These are phyloP conservation scores for Turritopsis rubra DNA, from an alignment of 30 jellyfish, hydroid and myxozoan genomes.

Conservation along the genomic window DNA sequence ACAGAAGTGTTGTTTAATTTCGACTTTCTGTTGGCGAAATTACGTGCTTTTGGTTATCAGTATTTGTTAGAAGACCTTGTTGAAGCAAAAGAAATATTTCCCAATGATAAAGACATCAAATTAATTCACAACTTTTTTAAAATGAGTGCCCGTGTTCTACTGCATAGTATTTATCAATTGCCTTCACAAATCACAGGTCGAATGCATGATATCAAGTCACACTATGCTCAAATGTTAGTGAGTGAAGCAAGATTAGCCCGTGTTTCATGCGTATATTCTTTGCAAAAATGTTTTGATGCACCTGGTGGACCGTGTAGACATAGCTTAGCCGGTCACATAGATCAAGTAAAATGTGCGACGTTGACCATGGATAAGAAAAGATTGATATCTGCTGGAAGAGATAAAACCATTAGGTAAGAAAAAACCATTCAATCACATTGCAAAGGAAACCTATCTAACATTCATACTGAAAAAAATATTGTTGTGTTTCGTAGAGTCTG, in stretches of 20 bases:
- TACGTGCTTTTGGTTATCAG: conserved; percentile 47
- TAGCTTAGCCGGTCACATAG: conserved; percentile 59
- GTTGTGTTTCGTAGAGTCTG: conserved; percentile 36
- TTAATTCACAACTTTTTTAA: conserved; percentile 40
- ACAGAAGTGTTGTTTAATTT: conserved; percentile 51
- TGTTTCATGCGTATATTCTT: conserved; percentile 55
- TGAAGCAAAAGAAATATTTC: conserved; percentile 41
- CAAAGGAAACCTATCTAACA: background rate
- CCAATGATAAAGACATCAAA: conserved; percentile 39
- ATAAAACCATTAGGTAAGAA: conserved; percentile 42
- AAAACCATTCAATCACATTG: too few relatives aligned
- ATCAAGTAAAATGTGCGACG: conserved; percentile 33
- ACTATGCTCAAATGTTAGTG: conserved; percentile 6
- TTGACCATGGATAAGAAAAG: conserved; percentile 34
- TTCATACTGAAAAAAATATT: background rate
- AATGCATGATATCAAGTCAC: conserved; percentile 22
- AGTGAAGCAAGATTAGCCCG: conserved; percentile 40
- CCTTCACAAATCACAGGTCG: conserved; percentile 60
- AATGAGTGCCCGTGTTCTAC: conserved; percentile 47
- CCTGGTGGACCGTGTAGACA: conserved; percentile 64
- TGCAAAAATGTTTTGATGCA: conserved; percentile 41
- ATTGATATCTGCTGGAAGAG: conserved; percentile 49
- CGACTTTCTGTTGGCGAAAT: conserved; percentile 49
- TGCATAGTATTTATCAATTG: conserved; percentile 60
- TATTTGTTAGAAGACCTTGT: conserved; percentile 37